Evolutionary conservation across 2,888 invertebrate genomes (phyloP).

Genomic region (Volucella inflata): DNA sequence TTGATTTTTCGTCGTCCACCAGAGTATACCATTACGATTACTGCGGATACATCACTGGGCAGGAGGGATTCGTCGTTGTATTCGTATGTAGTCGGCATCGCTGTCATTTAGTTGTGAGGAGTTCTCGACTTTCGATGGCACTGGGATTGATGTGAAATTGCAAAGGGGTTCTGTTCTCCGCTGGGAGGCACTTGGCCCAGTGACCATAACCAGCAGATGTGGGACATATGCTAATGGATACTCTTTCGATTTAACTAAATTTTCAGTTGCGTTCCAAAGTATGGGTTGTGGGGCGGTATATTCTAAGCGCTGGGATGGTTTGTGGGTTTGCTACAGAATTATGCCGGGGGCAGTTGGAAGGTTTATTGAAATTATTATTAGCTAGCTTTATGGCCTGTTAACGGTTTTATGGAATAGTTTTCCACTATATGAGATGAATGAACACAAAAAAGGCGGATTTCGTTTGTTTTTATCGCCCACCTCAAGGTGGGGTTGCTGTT

Average conservation of each 20-base stretch:
- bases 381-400: no score
- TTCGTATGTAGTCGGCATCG: neutral
- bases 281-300: neutral
- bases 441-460: no score
- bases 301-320: no score
- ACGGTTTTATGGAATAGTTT: no score
- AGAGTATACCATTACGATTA: neutral
- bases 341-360: no score
- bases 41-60: neutral
- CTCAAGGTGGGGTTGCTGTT: no score
- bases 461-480: no score
- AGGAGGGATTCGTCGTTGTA: no score
- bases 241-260: constrained; percentile 8
- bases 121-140: constrained; percentile 12
- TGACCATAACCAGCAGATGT: constrained; percentile 42
- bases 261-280: neutral
- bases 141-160: constrained; percentile 44
- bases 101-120: constrained; percentile 22
- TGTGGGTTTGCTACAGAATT: no score
- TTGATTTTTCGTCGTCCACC: constrained; percentile 55
- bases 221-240: constrained; percentile 59
- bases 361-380: no score
- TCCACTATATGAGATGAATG: no score
- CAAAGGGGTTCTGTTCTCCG: constrained; percentile 16
- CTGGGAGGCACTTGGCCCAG: constrained; percentile 50